Percentiles rank a stretch among this genome's conserved stretches.
Conservation (phyloP, 2,797 vertebrate species). For the Arrhamphus sclerolepis region DNA sequence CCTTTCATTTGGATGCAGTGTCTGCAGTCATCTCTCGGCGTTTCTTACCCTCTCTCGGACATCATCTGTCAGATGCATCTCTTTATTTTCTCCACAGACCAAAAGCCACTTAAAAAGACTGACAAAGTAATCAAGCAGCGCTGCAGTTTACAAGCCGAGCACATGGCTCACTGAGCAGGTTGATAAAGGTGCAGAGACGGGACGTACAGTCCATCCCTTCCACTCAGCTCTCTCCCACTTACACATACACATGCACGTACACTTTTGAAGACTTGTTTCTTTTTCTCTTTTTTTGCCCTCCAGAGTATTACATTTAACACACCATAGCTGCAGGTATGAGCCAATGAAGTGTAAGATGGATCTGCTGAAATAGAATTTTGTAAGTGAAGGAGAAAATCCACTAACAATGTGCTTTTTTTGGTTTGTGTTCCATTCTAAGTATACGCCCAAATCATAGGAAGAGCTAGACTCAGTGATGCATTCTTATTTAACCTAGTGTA, state of each 20-base stretch:
- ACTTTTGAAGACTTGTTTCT: constrained; percentile 2
- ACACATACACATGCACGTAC: constrained; percentile 13
- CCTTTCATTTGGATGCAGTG: constrained; percentile 39
- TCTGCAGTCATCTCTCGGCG: constrained; percentile 22
- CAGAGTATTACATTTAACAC: constrained; percentile 33
- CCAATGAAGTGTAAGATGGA: constrained; percentile 48
- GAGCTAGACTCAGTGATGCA: constrained; percentile 20
- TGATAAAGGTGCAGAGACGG: constrained; percentile 70
- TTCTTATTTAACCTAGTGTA: background rate
- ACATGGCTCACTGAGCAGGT: constrained; percentile 77
- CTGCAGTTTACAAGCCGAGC: constrained; percentile 73
- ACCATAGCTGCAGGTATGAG: constrained; percentile 46
- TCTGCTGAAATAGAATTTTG: constrained; percentile 58
- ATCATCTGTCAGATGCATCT: constrained; percentile 58
- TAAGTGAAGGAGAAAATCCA: constrained; percentile 64
- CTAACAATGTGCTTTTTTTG: background rate
- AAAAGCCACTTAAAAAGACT: constrained; percentile 78
- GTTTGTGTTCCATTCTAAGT: too few species aligned
- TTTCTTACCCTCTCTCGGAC: constrained; percentile 45
- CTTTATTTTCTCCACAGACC: constrained; percentile 55
- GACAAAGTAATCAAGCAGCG: constrained; percentile 82
- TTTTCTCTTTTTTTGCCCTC: constrained; percentile 7
- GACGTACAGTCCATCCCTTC: constrained; percentile 46
- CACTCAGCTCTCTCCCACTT: constrained; percentile 28
- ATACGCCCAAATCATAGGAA: constrained; percentile 5